These are phyloP conservation scores for Crenuchus spilurus DNA, from an alignment of 2,797 vertebrate genomes.

Conservation along the genomic window DNA sequence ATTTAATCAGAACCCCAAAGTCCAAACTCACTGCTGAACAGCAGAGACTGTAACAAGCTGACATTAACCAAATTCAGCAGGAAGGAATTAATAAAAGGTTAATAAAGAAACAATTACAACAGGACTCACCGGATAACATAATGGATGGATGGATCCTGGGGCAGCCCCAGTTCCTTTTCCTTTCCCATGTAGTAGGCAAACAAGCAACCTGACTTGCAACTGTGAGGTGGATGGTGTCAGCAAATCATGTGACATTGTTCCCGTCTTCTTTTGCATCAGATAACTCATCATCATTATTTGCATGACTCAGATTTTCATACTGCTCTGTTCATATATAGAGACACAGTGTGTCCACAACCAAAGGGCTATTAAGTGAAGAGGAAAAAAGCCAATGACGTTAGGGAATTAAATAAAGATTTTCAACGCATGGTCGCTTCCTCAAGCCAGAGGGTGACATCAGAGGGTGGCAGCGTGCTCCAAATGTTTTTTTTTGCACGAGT, in stretches of 20 bases:
- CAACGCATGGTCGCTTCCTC: slow-evolving; percentile 51
- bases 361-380: slow-evolving; percentile 43
- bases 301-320: slow-evolving; percentile 77
- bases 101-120: no score
- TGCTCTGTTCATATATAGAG: slow-evolving; percentile 68
- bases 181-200: slow-evolving; percentile 50
- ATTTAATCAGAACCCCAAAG: no score
- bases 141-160: no score
- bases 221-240: slow-evolving; percentile 25
- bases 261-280: background rate
- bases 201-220: slow-evolving; percentile 44
- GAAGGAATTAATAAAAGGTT: no score
- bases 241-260: background rate
- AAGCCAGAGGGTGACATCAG: slow-evolving; percentile 37
- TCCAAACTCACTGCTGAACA: no score
- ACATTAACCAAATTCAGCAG: no score
- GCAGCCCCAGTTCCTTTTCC: slow-evolving; percentile 32
- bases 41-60: no score
- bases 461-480: slow-evolving; percentile 24
- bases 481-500: slow-evolving; percentile 20
- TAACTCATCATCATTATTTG: slow-evolving; percentile 65
- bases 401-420: slow-evolving; percentile 53
- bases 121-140: no score
- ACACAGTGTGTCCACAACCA: slow-evolving; percentile 61
- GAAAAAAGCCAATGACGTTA: slow-evolving; percentile 44